Percentiles rank a stretch among this genome's conserved stretches.
Evolutionary conservation across 1,140 invertebrate genomes (phyloP).

Genomic region (Colletes latitarsis): DNA sequence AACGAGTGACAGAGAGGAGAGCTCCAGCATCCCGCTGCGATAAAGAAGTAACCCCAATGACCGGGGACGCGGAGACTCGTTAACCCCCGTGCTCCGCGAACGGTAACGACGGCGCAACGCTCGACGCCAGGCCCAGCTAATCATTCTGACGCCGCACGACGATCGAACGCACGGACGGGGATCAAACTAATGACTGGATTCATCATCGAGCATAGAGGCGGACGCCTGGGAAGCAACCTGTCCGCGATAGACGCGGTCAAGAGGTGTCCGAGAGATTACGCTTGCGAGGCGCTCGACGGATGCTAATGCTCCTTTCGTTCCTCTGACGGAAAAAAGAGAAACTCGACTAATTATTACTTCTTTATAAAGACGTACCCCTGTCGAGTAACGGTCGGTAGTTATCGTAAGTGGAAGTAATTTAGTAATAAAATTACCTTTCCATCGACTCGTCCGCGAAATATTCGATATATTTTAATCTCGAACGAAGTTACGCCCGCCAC

Average conservation of each 20-base stretch:
- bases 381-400: conserved; percentile 12
- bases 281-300: neutral
- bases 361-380: neutral
- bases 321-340: neutral
- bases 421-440: conserved; percentile 23
- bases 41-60: conserved; percentile 54
- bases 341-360: conserved; percentile 9
- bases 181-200: conserved; percentile 56
- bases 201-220: conserved; percentile 45
- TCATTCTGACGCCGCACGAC: conserved; percentile 52
- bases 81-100: conserved; percentile 54
- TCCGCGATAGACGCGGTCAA: conserved; percentile 43
- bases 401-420: conserved; percentile 15
- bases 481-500: too few species aligned
- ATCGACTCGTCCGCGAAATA: neutral
- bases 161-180: conserved; percentile 42
- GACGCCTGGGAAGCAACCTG: conserved; percentile 39
- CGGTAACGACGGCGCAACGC: conserved; percentile 54
- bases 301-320: neutral
- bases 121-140: conserved; percentile 43
- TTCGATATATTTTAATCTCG: too few species aligned
- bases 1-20: conserved; percentile 24
- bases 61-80: conserved; percentile 45
- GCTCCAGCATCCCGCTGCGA: conserved; percentile 49
- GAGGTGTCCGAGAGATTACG: conserved; percentile 39